These are phyloP conservation scores for Manacus vitellinus DNA, from an alignment of 2,113 vertebrate species.

Conservation along the genomic window DNA sequence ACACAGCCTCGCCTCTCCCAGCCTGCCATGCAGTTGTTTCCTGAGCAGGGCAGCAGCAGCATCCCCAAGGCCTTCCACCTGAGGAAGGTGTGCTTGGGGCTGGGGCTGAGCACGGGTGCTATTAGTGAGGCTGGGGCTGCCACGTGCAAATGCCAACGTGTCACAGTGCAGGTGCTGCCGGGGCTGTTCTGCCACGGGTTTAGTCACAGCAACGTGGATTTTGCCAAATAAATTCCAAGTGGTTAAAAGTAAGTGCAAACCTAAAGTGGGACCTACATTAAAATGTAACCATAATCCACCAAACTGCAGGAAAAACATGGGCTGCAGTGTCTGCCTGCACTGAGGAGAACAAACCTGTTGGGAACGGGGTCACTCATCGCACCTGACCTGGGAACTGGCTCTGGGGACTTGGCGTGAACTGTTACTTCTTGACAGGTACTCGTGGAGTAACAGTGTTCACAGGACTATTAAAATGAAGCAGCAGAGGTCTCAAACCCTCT, in stretches of 20 bases:
- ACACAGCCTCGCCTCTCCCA: neutral
- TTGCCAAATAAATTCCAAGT: slow-evolving; percentile 47
- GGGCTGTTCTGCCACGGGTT: neutral
- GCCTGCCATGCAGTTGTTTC: neutral
- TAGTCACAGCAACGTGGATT: neutral
- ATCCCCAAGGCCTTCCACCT: fast-evolving
- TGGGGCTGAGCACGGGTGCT: neutral
- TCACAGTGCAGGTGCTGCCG: neutral
- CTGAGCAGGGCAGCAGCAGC: neutral
- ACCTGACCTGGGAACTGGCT: no score
- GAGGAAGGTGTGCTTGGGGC: neutral
- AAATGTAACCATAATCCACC: neutral
- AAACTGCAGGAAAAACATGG: neutral
- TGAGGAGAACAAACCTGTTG: neutral
- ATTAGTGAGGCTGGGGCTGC: slow-evolving; percentile 1
- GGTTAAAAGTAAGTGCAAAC: slow-evolving; percentile 19
- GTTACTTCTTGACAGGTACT: neutral
- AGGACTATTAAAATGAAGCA: neutral
- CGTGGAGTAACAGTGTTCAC: neutral
- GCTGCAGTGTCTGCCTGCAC: neutral
- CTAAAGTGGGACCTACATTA: neutral
- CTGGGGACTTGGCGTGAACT: neutral
- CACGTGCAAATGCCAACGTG: slow-evolving; percentile 11
- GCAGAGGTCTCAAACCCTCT: neutral
- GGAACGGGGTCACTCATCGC: neutral